Conservation (phyloP, 2,113 vertebrate species). For the Synodontis membranacea region DNA sequence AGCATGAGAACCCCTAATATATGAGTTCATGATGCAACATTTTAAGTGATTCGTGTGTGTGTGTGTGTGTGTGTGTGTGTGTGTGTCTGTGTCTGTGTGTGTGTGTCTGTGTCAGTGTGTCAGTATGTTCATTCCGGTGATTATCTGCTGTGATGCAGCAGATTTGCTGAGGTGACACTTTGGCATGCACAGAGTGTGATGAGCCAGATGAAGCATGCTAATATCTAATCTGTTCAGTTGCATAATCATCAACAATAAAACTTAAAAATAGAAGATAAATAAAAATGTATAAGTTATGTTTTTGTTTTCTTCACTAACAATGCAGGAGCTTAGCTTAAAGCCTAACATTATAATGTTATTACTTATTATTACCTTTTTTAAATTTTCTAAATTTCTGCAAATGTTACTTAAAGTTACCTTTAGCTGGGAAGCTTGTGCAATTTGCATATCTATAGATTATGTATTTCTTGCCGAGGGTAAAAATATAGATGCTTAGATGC, state of each 20-base stretch:
- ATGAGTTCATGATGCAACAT: background rate
- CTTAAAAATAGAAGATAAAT: background rate
- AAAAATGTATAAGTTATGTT: background rate
- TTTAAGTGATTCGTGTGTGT: background rate
- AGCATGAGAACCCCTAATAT: background rate
- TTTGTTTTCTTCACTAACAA: background rate
- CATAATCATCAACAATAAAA: background rate
- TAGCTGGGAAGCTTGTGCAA: background rate
- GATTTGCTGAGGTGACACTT: constrained; percentile 28
- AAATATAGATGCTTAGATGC: too few relatives aligned
- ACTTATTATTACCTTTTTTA: background rate
- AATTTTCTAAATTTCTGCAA: background rate
- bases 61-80: background rate
- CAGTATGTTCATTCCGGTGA: constrained; percentile 12
- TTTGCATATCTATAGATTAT: background rate
- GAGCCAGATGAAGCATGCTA: constrained; percentile 18
- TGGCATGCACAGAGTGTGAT: background rate
- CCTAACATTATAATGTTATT: background rate
- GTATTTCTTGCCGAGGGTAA: too few relatives aligned
- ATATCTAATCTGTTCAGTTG: constrained; percentile 15
- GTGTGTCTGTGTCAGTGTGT: constrained; percentile 10
- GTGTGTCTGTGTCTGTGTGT: background rate
- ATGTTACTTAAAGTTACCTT: too few relatives aligned
- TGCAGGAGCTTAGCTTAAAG: too few relatives aligned
- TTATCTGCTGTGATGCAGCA: constrained; percentile 34